Evolutionary conservation across 2,888 invertebrate genomes (phyloP).

Genomic region (Abscondita cerata): DNA sequence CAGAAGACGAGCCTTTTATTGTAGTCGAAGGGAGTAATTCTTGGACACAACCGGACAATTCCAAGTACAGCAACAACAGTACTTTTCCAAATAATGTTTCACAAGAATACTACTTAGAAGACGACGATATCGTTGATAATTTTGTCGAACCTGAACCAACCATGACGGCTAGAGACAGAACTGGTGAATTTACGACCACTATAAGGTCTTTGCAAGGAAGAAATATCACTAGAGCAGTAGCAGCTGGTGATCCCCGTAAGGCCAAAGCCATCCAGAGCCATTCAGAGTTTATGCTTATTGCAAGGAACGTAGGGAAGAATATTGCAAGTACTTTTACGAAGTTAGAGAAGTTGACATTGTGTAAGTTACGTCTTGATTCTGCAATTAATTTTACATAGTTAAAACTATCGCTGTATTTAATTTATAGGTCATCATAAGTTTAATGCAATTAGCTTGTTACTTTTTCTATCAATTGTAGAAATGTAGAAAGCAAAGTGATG

Average conservation of each 20-base stretch:
- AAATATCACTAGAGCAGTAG: constrained; percentile 77
- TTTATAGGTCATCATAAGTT: no score
- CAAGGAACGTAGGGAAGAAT: constrained; percentile 93
- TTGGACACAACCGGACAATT: constrained; percentile 49
- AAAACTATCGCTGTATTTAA: no score
- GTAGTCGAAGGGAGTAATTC: constrained; percentile 56
- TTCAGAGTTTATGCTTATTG: constrained; percentile 94
- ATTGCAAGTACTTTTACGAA: constrained; percentile 96
- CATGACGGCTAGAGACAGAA: constrained; percentile 85
- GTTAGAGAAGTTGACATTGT: constrained; percentile 87
- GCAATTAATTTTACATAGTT: no score
- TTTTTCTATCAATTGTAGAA: no score
- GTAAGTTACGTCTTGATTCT: no score
- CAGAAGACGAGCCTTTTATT: constrained; percentile 64
- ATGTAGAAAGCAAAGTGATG: no score
- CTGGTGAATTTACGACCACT: constrained; percentile 89
- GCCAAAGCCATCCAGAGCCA: constrained; percentile 84
- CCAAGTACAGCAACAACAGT: constrained; percentile 30
- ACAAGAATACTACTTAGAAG: constrained; percentile 50
- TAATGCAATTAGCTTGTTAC: no score
- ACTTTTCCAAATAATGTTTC: constrained; percentile 53
- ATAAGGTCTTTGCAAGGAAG: constrained; percentile 89
- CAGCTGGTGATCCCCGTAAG: constrained; percentile 74
- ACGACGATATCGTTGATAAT: constrained; percentile 54
- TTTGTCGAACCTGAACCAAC: constrained; percentile 54